These are phyloP conservation scores for Ormyrus pomaceus DNA, from an alignment of 2,888 invertebrate genomes.

Conservation along the genomic window DNA sequence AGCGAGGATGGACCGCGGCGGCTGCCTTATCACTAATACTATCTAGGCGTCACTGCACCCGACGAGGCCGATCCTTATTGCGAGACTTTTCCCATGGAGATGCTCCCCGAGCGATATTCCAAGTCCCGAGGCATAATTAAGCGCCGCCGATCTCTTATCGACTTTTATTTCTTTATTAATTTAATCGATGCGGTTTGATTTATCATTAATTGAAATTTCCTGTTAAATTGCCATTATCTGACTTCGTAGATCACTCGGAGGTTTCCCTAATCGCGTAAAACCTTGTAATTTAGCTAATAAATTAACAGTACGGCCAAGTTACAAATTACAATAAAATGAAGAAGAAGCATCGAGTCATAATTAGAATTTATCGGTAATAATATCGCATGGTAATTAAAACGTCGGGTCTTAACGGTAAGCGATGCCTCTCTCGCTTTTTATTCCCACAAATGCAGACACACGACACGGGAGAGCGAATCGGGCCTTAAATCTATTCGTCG, in stretches of 20 bases:
- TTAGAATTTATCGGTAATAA: neutral
- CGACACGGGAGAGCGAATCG: too few species aligned
- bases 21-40: conserved; percentile 57
- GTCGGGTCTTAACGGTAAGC: neutral
- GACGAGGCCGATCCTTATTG: conserved; percentile 57
- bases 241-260: neutral
- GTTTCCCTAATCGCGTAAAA: neutral
- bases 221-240: too few species aligned
- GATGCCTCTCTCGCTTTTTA: too few species aligned
- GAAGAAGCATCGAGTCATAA: neutral
- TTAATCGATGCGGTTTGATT: neutral
- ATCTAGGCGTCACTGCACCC: conserved; percentile 55
- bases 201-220: too few species aligned
- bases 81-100: conserved; percentile 45
- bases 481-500: too few species aligned
- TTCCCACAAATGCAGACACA: too few species aligned
- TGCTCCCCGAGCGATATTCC: conserved; percentile 44
- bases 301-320: too few species aligned
- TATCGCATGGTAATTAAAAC: neutral
- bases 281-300: neutral
- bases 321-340: too few species aligned
- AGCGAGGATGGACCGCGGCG: conserved; percentile 47
- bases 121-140: conserved; percentile 55
- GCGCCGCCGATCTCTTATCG: neutral
- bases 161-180: conserved; percentile 28